A percentile compares a stretch with the other conserved stretches of the same genome.
Evolutionary conservation across 2,888 invertebrate species (phyloP).

Genomic region (Hypolimnas misippus): DNA sequence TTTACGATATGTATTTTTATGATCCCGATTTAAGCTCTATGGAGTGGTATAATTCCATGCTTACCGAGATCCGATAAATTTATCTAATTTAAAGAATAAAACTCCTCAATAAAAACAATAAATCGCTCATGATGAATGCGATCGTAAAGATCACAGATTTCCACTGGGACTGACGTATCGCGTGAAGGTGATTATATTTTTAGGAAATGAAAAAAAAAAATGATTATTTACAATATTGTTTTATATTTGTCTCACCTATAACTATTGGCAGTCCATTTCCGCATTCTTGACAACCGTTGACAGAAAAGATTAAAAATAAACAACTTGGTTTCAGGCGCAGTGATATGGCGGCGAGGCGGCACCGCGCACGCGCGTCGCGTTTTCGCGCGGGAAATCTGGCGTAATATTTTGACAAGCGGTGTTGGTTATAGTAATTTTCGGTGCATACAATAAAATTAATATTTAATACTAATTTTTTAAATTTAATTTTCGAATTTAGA

Average conservation of each 20-base stretch:
- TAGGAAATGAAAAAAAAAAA: no score
- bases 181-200: no score
- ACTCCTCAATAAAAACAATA: no score
- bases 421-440: background rate
- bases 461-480: background rate
- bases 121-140: no score
- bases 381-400: constrained; percentile 42
- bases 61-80: no score
- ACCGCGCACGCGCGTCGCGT: constrained; percentile 48
- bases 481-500: background rate
- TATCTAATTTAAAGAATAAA: no score
- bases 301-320: constrained; percentile 38
- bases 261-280: constrained; percentile 36
- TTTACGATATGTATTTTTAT: no score
- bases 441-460: background rate
- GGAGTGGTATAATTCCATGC: no score
- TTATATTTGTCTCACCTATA: constrained; percentile 1
- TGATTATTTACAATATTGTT: background rate
- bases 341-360: constrained; percentile 54
- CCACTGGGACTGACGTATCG: no score
- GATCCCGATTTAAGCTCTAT: no score
- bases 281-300: constrained; percentile 36
- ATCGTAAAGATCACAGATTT: no score
- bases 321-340: constrained; percentile 56
- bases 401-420: constrained; percentile 33